phyloP scores from a whole-genome alignment of 2,888 invertebrate genomes.

The Sceliomorpha sp. region DNA sequence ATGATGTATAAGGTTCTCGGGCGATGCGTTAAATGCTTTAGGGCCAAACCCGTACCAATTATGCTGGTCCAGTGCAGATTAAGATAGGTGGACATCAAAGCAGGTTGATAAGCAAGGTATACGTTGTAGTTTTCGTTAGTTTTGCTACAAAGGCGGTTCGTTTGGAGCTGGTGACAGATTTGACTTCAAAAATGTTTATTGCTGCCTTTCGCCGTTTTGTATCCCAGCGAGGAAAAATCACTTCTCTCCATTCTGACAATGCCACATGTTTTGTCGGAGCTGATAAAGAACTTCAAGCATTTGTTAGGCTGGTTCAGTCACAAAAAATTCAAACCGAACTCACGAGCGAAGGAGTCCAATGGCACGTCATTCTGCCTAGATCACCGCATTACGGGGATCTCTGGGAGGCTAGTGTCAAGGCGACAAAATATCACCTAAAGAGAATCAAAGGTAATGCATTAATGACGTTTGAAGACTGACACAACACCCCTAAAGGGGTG shows the following conservation, averaged over 20 bases:
- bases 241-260: slow-evolving; percentile 7
- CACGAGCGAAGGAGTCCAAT: background rate
- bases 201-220: slow-evolving; percentile 1
- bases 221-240: background rate
- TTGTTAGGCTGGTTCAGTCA: background rate
- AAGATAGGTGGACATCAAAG: background rate
- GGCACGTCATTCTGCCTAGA: slow-evolving; percentile 4
- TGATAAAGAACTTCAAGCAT: slow-evolving; percentile 3
- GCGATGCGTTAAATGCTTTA: slow-evolving; percentile 28
- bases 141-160: slow-evolving; percentile 5
- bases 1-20: slow-evolving; percentile 17
- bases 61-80: slow-evolving; percentile 9
- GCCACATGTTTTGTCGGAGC: slow-evolving; percentile 10
- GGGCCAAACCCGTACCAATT: slow-evolving; percentile 11
- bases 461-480: slow-evolving; percentile 65
- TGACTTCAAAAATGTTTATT: background rate
- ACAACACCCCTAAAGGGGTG: slow-evolving; percentile 58
- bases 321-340: background rate
- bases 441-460: slow-evolving; percentile 47
- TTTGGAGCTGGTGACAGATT: slow-evolving; percentile 2
- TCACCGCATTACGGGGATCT: slow-evolving; percentile 7
- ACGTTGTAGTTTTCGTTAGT: background rate
- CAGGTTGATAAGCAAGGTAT: background rate
- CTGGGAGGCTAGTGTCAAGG: slow-evolving; percentile 11
- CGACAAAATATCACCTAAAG: slow-evolving; percentile 59